A percentile compares a stretch with the other conserved stretches of the same genome.
Conservation (phyloP, 2,888 invertebrate species). For the Drosophila falleni region DNA sequence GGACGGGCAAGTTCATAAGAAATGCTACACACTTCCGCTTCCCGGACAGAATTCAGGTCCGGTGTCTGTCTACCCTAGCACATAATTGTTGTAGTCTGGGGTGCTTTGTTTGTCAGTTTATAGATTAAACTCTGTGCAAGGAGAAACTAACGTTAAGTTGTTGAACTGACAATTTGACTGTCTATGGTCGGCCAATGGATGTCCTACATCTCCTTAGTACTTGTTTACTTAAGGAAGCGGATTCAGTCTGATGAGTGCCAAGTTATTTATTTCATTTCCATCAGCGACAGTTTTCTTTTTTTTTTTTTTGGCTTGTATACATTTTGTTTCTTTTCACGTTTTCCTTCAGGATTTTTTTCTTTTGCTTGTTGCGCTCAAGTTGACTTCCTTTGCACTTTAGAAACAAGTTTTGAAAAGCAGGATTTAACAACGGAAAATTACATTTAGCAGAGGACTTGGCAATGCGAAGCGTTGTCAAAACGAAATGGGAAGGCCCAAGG, state of each 20-base stretch:
- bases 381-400: constrained; percentile 81
- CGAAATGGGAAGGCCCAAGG: constrained; percentile 16
- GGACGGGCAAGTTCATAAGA: constrained; percentile 36
- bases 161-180: constrained; percentile 4
- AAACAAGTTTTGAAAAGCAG: constrained; percentile 78
- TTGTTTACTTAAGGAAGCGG: constrained; percentile 20
- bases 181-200: constrained; percentile 30
- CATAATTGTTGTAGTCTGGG: constrained; percentile 38
- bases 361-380: constrained; percentile 72
- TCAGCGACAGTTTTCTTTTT: constrained; percentile 33
- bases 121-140: constrained; percentile 48
- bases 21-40: constrained; percentile 51
- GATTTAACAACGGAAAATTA: constrained; percentile 82
- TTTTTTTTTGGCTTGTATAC: constrained; percentile 21
- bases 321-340: constrained; percentile 13
- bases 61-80: constrained; percentile 11
- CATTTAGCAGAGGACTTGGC: constrained; percentile 73
- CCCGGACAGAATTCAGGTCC: constrained; percentile 26
- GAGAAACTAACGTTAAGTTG: constrained; percentile 30
- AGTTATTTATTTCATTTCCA: constrained; percentile 56
- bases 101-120: constrained; percentile 50
- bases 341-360: constrained; percentile 4
- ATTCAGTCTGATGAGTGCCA: constrained; percentile 30
- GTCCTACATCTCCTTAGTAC: constrained; percentile 35
- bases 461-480: constrained; percentile 9